These are phyloP conservation scores for Thunnus thynnus DNA, from an alignment of 2,113 vertebrate genomes.

Conservation along the genomic window DNA sequence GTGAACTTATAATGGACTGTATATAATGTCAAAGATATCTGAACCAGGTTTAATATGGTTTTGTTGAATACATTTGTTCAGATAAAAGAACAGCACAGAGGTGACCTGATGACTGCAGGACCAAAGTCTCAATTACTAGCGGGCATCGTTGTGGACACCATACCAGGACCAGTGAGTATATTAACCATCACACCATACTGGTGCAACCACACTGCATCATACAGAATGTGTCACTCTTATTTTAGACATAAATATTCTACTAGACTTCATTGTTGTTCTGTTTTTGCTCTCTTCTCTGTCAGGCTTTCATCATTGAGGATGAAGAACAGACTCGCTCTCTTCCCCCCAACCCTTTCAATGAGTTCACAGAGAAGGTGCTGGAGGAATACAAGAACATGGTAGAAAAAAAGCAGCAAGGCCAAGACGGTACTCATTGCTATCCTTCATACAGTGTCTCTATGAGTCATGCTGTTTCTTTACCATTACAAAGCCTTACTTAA, in stretches of 20 bases:
- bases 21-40: neutral
- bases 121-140: slow-evolving; percentile 95
- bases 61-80: slow-evolving; percentile 32
- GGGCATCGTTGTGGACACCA: slow-evolving; percentile 94
- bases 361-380: slow-evolving; percentile 90
- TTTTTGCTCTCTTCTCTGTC: slow-evolving; percentile 29
- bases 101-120: slow-evolving; percentile 94
- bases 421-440: slow-evolving; percentile 81
- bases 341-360: slow-evolving; percentile 95
- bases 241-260: neutral
- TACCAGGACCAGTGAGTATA: slow-evolving; percentile 90
- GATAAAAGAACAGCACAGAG: slow-evolving; percentile 92
- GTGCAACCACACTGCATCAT: neutral
- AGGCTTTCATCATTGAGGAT: slow-evolving; percentile 91
- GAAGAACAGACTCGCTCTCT: slow-evolving; percentile 89
- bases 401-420: slow-evolving; percentile 89
- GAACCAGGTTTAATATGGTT: neutral
- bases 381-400: slow-evolving; percentile 91
- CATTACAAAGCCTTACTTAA: neutral
- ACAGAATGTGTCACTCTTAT: neutral
- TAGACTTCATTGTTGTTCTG: neutral
- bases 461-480: neutral
- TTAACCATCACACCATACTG: neutral
- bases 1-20: too few species aligned
- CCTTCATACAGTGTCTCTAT: neutral